Evolutionary conservation across 1,140 invertebrate genomes (phyloP).

Genomic region (Heliconius hewitsoni): DNA sequence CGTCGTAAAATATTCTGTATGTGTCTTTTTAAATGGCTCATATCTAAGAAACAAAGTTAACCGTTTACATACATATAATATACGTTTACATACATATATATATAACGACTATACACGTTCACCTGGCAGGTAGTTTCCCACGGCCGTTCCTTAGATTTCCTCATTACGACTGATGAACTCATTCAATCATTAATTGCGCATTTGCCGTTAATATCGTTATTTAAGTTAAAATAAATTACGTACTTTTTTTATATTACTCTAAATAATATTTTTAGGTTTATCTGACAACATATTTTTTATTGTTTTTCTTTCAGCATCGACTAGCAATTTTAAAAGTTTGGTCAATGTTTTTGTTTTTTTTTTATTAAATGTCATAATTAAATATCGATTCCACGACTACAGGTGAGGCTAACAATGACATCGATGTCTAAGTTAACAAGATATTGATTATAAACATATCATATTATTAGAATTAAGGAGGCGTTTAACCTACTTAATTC

Average conservation of each 20-base stretch:
- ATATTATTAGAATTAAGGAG: no score
- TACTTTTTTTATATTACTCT: not conserved
- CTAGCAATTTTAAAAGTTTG: no score
- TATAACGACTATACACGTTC: not conserved
- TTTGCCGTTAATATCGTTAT: not conserved
- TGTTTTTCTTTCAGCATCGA: no score
- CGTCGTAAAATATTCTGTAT: no score
- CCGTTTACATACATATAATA: not conserved
- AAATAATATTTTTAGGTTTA: not conserved
- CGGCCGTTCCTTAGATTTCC: constrained; percentile 37
- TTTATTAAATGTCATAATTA: no score
- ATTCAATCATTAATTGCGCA: constrained; percentile 14
- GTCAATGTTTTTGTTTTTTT: no score
- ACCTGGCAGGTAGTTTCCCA: constrained; percentile 39
- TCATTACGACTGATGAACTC: constrained; percentile 39
- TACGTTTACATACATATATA: no score
- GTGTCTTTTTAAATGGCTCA: not conserved
- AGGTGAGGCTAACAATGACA: no score
- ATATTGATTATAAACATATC: no score
- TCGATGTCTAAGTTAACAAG: no score
- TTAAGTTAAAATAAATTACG: not conserved
- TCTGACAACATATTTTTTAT: not conserved
- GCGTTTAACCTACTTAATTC: no score
- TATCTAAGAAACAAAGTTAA: not conserved
- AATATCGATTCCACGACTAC: no score